Conservation (phyloP, 2,113 vertebrate genomes). For the Peromyscus maniculatus region DNA sequence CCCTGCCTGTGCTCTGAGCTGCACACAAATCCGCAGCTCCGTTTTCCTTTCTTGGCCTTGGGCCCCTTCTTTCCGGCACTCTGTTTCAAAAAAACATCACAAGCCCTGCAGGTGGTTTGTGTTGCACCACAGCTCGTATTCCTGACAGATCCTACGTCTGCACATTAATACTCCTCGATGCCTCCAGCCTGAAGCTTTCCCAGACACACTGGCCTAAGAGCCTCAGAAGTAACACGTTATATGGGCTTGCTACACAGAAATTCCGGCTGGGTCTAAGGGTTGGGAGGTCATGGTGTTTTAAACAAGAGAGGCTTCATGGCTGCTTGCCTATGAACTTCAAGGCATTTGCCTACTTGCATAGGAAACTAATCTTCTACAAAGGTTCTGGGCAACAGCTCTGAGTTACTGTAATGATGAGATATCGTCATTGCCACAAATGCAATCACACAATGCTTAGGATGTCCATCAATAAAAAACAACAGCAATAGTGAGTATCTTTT, state of each 20-base stretch:
- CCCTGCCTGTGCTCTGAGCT: conserved; percentile 66
- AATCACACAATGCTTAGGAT: neutral
- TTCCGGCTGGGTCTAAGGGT: conserved; percentile 62
- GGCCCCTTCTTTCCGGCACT: conserved; percentile 87
- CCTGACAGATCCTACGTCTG: conserved; percentile 90
- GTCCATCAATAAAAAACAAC: neutral
- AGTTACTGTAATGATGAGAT: conserved; percentile 45
- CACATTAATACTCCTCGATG: conserved; percentile 86
- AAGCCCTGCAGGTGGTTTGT: conserved; percentile 90
- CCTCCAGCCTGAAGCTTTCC: conserved; percentile 88
- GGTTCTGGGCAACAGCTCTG: neutral
- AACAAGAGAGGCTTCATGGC: conserved; percentile 66
- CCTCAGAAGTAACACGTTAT: conserved; percentile 83
- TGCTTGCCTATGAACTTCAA: conserved; percentile 56
- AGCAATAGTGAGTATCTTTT: neutral
- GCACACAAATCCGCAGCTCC: conserved; percentile 80
- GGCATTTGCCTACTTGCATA: conserved; percentile 30
- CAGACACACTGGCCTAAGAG: conserved; percentile 88
- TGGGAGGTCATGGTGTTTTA: conserved; percentile 52
- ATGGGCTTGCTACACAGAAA: conserved; percentile 52
- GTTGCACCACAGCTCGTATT: conserved; percentile 91
- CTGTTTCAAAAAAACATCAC: conserved; percentile 88
- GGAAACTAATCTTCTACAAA: neutral
- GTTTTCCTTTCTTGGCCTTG: conserved; percentile 85
- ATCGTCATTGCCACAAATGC: conserved; percentile 52